Conservation (phyloP, 2,113 vertebrate genomes). For the Cervus canadensis region DNA sequence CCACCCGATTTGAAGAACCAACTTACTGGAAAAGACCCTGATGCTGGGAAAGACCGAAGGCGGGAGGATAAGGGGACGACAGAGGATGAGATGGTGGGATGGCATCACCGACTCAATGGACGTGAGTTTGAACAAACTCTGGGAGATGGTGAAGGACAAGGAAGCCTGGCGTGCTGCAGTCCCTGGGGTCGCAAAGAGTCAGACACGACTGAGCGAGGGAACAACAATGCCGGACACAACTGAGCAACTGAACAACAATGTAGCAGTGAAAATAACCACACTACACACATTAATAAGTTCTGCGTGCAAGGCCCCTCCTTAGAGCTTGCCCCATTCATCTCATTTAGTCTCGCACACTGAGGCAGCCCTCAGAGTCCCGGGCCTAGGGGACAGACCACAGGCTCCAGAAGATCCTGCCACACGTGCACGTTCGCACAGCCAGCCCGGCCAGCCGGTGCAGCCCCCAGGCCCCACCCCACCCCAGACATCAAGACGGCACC, state of each 20-base stretch:
- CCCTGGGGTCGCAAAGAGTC: not conserved
- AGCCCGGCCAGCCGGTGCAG: accelerated
- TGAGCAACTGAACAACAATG: not conserved
- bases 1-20: not conserved
- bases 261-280: accelerated
- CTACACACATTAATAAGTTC: accelerated
- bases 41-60: not conserved
- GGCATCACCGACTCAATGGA: not conserved
- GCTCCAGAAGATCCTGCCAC: not conserved
- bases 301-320: accelerated
- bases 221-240: not conserved
- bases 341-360: accelerated
- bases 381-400: not conserved
- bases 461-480: accelerated
- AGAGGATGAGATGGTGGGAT: not conserved
- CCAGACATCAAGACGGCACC: accelerated
- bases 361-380: too few relatives aligned
- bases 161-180: not conserved
- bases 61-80: not conserved
- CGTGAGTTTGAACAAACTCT: not conserved
- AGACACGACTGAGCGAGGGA: not conserved
- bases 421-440: not conserved
- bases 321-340: accelerated
- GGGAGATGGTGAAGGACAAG: not conserved
- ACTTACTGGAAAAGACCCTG: not conserved